Conservation (phyloP, 2,888 invertebrate species). For the Microchrysa polita region DNA sequence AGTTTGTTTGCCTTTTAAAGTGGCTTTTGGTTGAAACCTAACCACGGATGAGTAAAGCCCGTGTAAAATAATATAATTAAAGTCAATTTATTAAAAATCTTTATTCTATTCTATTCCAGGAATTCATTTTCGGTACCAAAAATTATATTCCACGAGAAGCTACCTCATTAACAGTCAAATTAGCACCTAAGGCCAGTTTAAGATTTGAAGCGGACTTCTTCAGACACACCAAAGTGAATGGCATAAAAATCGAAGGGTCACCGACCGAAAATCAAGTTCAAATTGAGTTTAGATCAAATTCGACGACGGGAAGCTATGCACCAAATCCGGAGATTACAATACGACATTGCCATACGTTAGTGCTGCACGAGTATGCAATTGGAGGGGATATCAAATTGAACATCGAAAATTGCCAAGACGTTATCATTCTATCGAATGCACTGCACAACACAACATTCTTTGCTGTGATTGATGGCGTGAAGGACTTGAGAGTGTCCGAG, state of each 20-base stretch:
- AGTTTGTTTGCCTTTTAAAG: no score
- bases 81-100: no score
- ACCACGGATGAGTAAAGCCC: no score
- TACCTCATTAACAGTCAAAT: conserved; percentile 55
- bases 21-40: no score
- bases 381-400: conserved; percentile 59
- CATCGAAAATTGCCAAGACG: conserved; percentile 56
- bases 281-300: conserved; percentile 58
- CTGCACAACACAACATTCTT: conserved; percentile 59
- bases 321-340: conserved; percentile 62
- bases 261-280: conserved; percentile 53
- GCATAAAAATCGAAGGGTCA: conserved; percentile 57
- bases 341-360: conserved; percentile 56
- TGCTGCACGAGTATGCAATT: conserved; percentile 58
- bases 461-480: conserved; percentile 57
- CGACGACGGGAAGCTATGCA: conserved; percentile 58
- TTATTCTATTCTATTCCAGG: conserved; percentile 29
- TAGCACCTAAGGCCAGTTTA: conserved; percentile 55
- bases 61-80: no score
- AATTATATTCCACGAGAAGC: conserved; percentile 56
- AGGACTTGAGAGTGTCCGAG: conserved; percentile 57
- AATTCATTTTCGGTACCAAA: conserved; percentile 55
- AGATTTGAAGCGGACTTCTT: conserved; percentile 58
- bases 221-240: conserved; percentile 57
- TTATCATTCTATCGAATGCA: conserved; percentile 57